Base-by-base conservation (phyloP, 2,888 invertebrate species). In the Cerceris rybyensis region DNA sequence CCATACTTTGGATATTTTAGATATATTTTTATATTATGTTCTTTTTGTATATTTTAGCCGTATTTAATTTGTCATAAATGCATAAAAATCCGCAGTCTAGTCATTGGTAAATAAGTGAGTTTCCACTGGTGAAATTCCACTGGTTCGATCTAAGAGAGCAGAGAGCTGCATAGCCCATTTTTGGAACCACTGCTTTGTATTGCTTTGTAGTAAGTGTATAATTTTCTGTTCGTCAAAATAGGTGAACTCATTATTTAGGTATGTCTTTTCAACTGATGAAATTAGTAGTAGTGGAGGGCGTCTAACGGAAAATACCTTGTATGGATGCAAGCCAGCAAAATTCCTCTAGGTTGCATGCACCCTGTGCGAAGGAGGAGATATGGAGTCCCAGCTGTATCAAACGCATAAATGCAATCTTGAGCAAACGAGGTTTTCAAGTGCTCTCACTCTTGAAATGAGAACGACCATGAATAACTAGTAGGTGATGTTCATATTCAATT, bases 321-420 rank as follows among this genome's bases (percentile, higher is more conserved):
- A 42, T 14, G n/a, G 61, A 7, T 14, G 43, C n/a, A 43, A 9
- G 39, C 6, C 17, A 59, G 14, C 11, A 28, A 63, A 63, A 70
- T 63, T 41, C 57, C 41, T 16, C 43, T 13, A 57, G 39, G 63
- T 57, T 6, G 39, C 41, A n/a, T 28, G 41, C 49, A 16, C 11
- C 0, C 46, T 16, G 8, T 17, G 11, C 17, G 9, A n/a, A 49
- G 39, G 7, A 41, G 14, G 39, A 63, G 57, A 70, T 63, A 63
- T 16, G 63, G 43, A 63, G 28, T 16, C 43, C 55, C 17, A 42
- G 46, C 57, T 57, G 57, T 63, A 63, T 63, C 57, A 63, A 16
- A 70, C 63, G 57, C 43, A 63, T 63, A 49, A 57, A 57, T 55
- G 70, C 63, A 57, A 57, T 70, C 63, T 63, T 57, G 63, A 70